Evolutionary conservation across 2,888 invertebrate genomes (phyloP).

Genomic region (Nezara viridula): DNA sequence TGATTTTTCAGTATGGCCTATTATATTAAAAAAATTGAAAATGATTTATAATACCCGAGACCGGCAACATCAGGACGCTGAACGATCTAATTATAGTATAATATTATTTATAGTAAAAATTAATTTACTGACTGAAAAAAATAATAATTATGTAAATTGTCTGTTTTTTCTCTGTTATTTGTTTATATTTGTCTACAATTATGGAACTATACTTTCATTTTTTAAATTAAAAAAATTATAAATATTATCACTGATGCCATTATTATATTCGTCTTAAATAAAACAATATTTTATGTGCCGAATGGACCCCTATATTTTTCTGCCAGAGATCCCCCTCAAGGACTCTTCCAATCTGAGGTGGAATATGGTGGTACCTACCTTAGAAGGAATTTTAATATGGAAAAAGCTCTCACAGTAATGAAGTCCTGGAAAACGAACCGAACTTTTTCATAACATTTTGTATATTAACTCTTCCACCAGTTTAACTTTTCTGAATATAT

Average conservation of each 20-base stretch:
- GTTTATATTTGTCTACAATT: too few relatives aligned
- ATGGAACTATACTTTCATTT: too few relatives aligned
- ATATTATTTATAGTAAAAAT: too few relatives aligned
- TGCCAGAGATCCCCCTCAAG: not conserved
- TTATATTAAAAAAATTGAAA: too few relatives aligned
- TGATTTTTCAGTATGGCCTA: too few relatives aligned
- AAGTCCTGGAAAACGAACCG: conserved; percentile 35
- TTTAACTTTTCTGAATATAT: conserved; percentile 35
- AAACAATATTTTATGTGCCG: not conserved
- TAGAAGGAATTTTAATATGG: conserved; percentile 8
- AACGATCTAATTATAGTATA: too few relatives aligned
- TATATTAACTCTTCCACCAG: conserved; percentile 40
- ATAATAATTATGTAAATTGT: too few relatives aligned
- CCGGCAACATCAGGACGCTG: too few relatives aligned
- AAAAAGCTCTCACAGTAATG: conserved; percentile 13
- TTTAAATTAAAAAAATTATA: too few relatives aligned
- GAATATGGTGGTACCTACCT: not conserved
- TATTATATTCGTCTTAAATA: not conserved
- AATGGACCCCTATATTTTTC: not conserved
- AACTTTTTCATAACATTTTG: conserved; percentile 34
- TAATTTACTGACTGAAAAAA: too few relatives aligned
- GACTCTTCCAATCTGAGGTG: not conserved
- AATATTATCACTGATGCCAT: not conserved
- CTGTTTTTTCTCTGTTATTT: too few relatives aligned
- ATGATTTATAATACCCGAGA: too few relatives aligned